Conservation (phyloP, 2,113 vertebrate genomes). For the Amblyopsis rosae region DNA sequence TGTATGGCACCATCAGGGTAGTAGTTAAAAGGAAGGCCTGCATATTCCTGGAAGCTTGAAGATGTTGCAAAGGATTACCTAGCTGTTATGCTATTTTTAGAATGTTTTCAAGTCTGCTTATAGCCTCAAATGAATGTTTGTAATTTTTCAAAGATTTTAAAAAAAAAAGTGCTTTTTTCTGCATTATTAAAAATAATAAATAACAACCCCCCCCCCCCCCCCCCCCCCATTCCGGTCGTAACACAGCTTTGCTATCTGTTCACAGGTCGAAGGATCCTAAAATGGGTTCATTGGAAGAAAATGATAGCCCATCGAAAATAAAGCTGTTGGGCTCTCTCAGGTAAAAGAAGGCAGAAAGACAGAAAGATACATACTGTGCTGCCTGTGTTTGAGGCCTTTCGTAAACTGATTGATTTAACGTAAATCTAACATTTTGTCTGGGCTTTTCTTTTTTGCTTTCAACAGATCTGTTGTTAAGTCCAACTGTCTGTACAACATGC, state of each 20-base stretch:
- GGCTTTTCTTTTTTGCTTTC: background rate
- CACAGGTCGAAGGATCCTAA: conserved; percentile 55
- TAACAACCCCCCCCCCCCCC: too few species aligned
- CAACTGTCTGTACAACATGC: conserved; percentile 39
- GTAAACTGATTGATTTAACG: background rate
- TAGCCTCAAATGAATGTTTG: conserved; percentile 8
- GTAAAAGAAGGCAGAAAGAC: conserved; percentile 43
- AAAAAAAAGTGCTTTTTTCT: background rate
- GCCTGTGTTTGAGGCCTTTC: background rate
- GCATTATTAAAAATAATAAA: background rate
- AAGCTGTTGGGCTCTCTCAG: conserved; percentile 58
- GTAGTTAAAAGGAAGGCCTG: conserved; percentile 2
- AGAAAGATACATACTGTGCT: background rate
- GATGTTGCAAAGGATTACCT: conserved; percentile 31
- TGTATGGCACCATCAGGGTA: conserved; percentile 17
- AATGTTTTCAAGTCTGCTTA: conserved; percentile 34
- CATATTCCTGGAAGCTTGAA: conserved; percentile 18
- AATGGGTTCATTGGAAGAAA: background rate
- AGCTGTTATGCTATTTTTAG: conserved; percentile 52
- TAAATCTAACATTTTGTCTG: background rate
- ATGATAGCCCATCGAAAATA: background rate
- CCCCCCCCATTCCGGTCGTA: conserved; percentile 13
- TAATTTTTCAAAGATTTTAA: conserved; percentile 11
- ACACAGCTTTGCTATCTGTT: conserved; percentile 19
- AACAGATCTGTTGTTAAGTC: conserved; percentile 55